Base-by-base conservation (phyloP, 2,797 vertebrate species). In the Catamblyrhynchus diadema region DNA sequence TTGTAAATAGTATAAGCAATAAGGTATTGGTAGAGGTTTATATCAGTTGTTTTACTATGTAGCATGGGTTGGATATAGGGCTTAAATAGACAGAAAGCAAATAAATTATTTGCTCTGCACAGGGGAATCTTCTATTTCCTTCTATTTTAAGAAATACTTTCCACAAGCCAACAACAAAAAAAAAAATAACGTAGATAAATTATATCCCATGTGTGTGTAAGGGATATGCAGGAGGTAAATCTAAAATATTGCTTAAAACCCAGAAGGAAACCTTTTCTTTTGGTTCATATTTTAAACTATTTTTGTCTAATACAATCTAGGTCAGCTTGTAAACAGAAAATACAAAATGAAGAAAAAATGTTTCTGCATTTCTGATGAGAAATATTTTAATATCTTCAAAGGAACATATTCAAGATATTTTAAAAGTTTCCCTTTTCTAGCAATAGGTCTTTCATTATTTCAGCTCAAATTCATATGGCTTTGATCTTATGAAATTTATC, bases 361-460 rank as follows among this genome's bases (percentile, higher is more conserved):
- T 44, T 91, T 73, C 66, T 94, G 44, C 47, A 91, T 77, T 89
- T 87, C 56, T 74, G 17, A 87, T 85, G 60, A 89, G 67, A 85
- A 89, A 53, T 81, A 70, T 57, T 86, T 92, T 80, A 64, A 60
- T 77, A 78, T n/a, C n/a, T 89, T 92, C 89, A 94, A 94, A 92
- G 45, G 6, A 92, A 53, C 8, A 28, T 47, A 67, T 53, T 53
- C 32, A 67, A 73, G 30, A 45, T 42, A 81, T 41, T 91, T 73
- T 32, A 45, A 70, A 81, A 62, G 13, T 71, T 92, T 85, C 24
- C 30, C 5, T 25, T 67, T 91, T 82, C 67, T 73, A 80, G 45
- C 37, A 71, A 33, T 50, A 74, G 24, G 45, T 54, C 32, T 59
- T 94, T 80, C 32, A 82, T 93, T 22, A 78, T 67, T 87, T 72